phyloP scores from a whole-genome alignment of 2,797 vertebrate species.

The Siniperca undulata region DNA sequence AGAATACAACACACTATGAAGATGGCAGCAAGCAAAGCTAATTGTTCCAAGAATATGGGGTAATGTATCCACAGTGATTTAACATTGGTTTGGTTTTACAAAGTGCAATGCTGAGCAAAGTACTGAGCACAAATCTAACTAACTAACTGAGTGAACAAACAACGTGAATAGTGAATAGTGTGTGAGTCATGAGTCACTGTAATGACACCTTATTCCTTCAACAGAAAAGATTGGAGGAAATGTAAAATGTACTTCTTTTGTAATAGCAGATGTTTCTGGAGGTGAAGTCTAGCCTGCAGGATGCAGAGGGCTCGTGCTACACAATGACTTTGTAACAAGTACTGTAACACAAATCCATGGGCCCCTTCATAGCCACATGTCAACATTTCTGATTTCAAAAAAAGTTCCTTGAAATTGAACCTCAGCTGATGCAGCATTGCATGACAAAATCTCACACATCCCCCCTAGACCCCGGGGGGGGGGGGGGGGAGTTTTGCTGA shows the following conservation, averaged over 20 bases:
- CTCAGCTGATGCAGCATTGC: background rate
- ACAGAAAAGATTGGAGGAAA: background rate
- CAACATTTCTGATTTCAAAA: background rate
- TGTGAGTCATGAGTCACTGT: background rate
- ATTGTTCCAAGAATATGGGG: background rate
- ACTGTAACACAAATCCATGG: background rate
- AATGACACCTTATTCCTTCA: no score
- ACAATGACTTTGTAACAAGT: background rate
- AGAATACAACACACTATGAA: background rate
- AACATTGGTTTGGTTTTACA: background rate
- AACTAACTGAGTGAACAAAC: background rate
- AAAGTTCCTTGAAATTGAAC: background rate
- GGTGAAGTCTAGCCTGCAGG: no score
- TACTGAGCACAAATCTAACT: background rate
- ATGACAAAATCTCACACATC: background rate
- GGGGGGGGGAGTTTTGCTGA: background rate
- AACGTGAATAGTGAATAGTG: background rate
- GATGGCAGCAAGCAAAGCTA: background rate
- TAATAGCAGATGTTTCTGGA: background rate
- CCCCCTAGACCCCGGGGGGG: no score
- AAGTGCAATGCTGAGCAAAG: background rate
- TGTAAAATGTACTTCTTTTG: background rate
- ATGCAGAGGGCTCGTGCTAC: background rate
- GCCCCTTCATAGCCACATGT: no score
- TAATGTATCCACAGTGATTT: background rate